Conservation (phyloP, 2,888 invertebrate species). For the Tetrapedia diversipes region DNA sequence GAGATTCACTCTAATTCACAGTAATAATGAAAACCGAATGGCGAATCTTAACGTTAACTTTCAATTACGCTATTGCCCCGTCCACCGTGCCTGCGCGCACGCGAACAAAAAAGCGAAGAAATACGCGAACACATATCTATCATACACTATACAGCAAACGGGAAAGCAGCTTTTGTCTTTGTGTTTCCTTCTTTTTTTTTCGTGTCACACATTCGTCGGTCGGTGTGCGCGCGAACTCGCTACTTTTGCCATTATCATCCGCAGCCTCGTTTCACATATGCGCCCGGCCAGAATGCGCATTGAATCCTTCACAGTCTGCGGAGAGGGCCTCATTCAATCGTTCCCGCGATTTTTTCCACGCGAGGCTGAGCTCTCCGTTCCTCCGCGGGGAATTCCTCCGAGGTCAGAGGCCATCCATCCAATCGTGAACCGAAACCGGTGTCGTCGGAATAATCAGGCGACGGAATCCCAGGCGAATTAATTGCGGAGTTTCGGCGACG, state of each 20-base stretch:
- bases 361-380: slow-evolving; percentile 13
- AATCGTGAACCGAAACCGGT: slow-evolving; percentile 56
- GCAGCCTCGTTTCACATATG: slow-evolving; percentile 50
- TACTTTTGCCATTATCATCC: slow-evolving; percentile 57
- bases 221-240: slow-evolving; percentile 38
- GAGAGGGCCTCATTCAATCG: slow-evolving; percentile 41
- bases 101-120: not conserved
- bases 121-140: slow-evolving; percentile 2
- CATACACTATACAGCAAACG: not conserved
- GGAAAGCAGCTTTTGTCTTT: slow-evolving; percentile 8
- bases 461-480: slow-evolving; percentile 55
- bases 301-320: slow-evolving; percentile 26
- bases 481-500: slow-evolving; percentile 38
- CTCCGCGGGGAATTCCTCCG: slow-evolving; percentile 47
- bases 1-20: slow-evolving; percentile 1
- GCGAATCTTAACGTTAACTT: slow-evolving; percentile 17
- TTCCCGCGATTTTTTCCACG: slow-evolving; percentile 51
- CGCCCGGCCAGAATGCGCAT: slow-evolving; percentile 44
- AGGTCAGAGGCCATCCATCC: slow-evolving; percentile 59
- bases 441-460: slow-evolving; percentile 49
- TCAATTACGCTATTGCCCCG: slow-evolving; percentile 49
- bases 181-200: not conserved
- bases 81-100: slow-evolving; percentile 11
- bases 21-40: not conserved
- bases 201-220: slow-evolving; percentile 37